phyloP scores from a whole-genome alignment of 2,797 vertebrate genomes.

The Ispidina lecontei region DNA sequence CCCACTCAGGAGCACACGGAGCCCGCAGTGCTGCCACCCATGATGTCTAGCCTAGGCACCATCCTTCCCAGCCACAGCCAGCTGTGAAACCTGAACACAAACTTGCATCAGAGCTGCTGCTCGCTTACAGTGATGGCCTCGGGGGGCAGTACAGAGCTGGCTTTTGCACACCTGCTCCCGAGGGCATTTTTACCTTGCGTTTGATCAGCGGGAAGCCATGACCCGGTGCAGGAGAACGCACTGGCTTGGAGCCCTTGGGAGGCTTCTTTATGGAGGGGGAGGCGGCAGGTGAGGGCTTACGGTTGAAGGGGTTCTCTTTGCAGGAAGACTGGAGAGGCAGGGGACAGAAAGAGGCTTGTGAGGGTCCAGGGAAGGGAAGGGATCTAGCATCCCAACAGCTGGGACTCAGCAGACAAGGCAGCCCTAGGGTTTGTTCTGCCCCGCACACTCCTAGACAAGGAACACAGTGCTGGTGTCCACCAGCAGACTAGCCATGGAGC shows the following conservation, averaged over 20 bases:
- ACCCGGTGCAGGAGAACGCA: conserved; percentile 87
- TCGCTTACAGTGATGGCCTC: neutral
- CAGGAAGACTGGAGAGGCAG: conserved; percentile 78
- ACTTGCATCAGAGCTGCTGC: neutral
- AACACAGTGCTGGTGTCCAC: neutral
- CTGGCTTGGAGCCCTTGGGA: conserved; percentile 87
- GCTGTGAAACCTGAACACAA: neutral
- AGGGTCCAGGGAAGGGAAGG: neutral
- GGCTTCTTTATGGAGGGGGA: conserved; percentile 78
- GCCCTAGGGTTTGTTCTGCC: neutral
- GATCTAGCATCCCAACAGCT: neutral
- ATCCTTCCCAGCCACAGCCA: neutral
- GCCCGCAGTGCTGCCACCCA: neutral
- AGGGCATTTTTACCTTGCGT: conserved; percentile 84
- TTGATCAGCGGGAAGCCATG: conserved; percentile 92
- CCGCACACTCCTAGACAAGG: neutral
- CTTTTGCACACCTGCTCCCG: neutral
- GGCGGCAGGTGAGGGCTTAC: conserved; percentile 86
- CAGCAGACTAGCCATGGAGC: neutral
- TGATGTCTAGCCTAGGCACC: neutral
- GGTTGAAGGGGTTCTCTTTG: conserved; percentile 93
- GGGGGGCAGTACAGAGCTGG: neutral
- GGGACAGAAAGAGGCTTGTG: neutral
- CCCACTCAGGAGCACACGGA: neutral
- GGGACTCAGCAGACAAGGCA: neutral